A percentile compares a stretch with the other conserved stretches of the same genome.
Evolutionary conservation across 2,113 vertebrate genomes (phyloP).

Genomic region (Clarias macrocephalus): DNA sequence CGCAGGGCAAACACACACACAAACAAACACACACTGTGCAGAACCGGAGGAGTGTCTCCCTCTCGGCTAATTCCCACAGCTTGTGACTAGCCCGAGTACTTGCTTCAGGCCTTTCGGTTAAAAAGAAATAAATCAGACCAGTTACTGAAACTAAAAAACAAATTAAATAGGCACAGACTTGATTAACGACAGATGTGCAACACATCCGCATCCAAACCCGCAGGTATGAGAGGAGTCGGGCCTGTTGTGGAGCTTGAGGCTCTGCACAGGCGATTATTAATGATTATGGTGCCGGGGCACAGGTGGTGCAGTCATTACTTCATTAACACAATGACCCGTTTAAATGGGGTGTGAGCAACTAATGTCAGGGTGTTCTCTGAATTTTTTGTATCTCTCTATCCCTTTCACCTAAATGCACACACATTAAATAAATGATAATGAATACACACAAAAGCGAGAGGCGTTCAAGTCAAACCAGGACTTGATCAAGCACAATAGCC

Average conservation of each 20-base stretch:
- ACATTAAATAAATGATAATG: neutral
- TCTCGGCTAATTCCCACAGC: slow-evolving; percentile 42
- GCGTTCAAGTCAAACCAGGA: too few species aligned
- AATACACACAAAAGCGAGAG: neutral
- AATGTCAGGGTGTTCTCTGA: slow-evolving; percentile 9
- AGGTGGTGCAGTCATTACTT: slow-evolving; percentile 2
- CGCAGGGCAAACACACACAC: slow-evolving; percentile 1
- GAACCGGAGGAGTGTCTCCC: neutral
- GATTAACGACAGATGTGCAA: slow-evolving; percentile 20
- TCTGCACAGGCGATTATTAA: neutral
- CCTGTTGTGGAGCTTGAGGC: neutral
- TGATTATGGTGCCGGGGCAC: neutral
- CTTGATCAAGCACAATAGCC: too few species aligned
- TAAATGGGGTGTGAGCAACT: neutral
- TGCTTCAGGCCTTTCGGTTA: slow-evolving; percentile 6
- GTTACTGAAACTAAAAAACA: slow-evolving; percentile 16
- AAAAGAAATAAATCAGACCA: slow-evolving; percentile 49
- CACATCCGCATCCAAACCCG: neutral
- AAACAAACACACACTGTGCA: neutral
- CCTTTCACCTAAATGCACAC: neutral
- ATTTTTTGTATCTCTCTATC: neutral
- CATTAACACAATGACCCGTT: slow-evolving; percentile 5
- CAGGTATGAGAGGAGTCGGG: neutral
- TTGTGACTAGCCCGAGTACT: neutral
- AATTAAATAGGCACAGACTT: slow-evolving; percentile 24